Evolutionary conservation across 2,797 vertebrate species (phyloP).

Genomic region (Melanotaenia maccullochi): DNA sequence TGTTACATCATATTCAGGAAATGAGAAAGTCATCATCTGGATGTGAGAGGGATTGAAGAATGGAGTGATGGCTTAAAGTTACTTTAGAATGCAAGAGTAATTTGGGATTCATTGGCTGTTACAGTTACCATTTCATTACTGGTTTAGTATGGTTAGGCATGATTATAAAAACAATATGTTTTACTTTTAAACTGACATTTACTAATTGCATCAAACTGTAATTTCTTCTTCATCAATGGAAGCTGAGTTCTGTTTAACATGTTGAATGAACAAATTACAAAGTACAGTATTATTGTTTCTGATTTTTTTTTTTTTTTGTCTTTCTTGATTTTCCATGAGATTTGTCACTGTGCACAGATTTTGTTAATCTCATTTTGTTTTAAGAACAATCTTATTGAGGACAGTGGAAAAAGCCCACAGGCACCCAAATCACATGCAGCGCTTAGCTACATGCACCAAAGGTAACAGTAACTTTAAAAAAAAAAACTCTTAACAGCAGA

Average conservation of each 20-base stretch:
- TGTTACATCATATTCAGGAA: neutral
- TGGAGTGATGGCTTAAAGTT: neutral
- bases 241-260: too few relatives aligned
- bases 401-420: constrained; percentile 19
- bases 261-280: too few relatives aligned
- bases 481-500: constrained; percentile 76
- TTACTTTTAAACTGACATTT: too few relatives aligned
- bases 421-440: constrained; percentile 54
- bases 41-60: neutral
- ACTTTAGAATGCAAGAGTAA: neutral
- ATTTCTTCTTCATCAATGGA: too few relatives aligned
- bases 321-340: too few relatives aligned
- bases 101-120: neutral
- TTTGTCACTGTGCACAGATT: neutral
- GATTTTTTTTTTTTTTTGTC: too few relatives aligned
- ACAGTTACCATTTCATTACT: too few relatives aligned
- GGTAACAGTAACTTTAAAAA: constrained; percentile 62
- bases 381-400: constrained; percentile 27
- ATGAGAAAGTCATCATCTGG: neutral
- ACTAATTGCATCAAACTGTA: too few relatives aligned
- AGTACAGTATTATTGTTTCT: too few relatives aligned
- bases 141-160: too few relatives aligned
- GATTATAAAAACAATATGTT: too few relatives aligned
- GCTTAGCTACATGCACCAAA: constrained; percentile 66
- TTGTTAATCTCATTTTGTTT: constrained; percentile 40